phyloP scores from a whole-genome alignment of 2,113 vertebrate genomes.

The Cebidichthys violaceus region DNA sequence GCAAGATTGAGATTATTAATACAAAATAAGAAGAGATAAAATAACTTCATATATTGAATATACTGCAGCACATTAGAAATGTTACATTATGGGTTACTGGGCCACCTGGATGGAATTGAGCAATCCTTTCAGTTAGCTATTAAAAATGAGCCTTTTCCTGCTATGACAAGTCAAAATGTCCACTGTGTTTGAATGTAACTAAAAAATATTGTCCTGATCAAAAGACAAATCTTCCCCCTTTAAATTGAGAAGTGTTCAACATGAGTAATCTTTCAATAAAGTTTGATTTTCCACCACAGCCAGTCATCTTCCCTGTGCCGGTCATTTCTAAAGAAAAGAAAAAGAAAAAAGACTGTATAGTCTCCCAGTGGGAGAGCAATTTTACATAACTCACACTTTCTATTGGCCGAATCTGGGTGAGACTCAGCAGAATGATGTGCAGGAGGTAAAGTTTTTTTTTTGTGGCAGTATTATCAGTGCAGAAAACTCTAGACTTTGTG shows the following conservation, averaged over 20 bases:
- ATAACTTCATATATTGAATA: background rate
- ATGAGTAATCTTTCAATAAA: background rate
- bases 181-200: background rate
- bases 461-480: background rate
- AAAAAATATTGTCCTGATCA: background rate
- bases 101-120: background rate
- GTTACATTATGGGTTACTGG: background rate
- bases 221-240: background rate
- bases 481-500: constrained; percentile 38
- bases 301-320: background rate
- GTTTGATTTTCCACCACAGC: background rate
- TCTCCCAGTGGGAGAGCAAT: background rate
- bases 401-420: constrained; percentile 21
- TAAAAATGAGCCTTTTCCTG: background rate
- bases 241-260: background rate
- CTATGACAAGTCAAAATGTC: background rate
- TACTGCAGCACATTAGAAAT: background rate
- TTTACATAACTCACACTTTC: constrained; percentile 1
- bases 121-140: background rate
- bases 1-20: background rate
- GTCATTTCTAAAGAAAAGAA: background rate
- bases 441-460: background rate
- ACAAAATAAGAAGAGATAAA: background rate
- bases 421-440: constrained; percentile 1
- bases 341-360: background rate